phyloP scores from a whole-genome alignment of 2,113 vertebrate species.

The Cryptomyrus ogoouensis region DNA sequence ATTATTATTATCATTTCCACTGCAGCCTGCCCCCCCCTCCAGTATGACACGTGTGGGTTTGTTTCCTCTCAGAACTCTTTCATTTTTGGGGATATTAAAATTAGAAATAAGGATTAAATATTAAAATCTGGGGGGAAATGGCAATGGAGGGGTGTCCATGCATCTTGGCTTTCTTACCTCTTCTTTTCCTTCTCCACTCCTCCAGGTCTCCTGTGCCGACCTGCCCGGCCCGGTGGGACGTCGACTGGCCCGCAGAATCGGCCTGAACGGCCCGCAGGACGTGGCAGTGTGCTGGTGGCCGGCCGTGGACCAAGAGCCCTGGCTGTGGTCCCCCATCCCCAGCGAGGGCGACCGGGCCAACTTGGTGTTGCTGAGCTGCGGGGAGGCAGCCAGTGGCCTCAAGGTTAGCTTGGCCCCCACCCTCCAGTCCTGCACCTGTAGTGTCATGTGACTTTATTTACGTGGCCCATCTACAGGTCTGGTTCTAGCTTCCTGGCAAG shows the following conservation, averaged over 20 bases:
- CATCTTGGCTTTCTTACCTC: neutral
- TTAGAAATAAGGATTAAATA: neutral
- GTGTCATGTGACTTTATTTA: neutral
- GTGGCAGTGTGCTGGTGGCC: conserved; percentile 85
- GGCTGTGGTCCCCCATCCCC: conserved; percentile 78
- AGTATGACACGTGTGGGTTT: neutral
- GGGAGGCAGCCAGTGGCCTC: conserved; percentile 50
- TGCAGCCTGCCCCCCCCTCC: neutral
- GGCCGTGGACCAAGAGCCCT: conserved; percentile 60
- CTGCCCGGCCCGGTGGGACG: conserved; percentile 58
- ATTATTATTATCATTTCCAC: neutral
- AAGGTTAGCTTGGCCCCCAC: conserved; percentile 62
- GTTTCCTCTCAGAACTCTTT: neutral
- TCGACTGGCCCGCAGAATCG: conserved; percentile 61
- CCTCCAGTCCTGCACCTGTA: neutral
- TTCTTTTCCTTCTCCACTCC: neutral
- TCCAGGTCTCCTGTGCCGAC: conserved; percentile 75
- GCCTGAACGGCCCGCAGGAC: conserved; percentile 72
- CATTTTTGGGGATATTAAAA: neutral
- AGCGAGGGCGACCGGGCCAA: conserved; percentile 72
- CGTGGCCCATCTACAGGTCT: neutral
- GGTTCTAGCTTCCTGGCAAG: neutral
- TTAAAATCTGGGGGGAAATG: neutral
- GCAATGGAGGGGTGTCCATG: neutral
- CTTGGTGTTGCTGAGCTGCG: conserved; percentile 72